Evolutionary conservation across 2,797 vertebrate species (phyloP).

Genomic region (Enteromius thamalakanensis): DNA sequence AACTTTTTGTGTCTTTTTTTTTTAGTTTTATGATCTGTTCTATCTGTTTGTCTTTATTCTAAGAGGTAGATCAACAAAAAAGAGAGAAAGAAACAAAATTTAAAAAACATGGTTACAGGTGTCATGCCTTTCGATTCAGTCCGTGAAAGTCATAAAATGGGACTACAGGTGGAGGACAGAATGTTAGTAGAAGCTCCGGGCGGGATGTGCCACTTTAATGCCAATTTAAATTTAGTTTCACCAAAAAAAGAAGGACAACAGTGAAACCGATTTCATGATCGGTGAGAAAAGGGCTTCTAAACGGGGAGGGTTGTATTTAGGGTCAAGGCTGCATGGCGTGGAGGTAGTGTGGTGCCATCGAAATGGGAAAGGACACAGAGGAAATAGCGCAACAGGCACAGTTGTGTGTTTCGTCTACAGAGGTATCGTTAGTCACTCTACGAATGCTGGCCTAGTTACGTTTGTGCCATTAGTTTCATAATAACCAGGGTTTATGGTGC

Average conservation of each 20-base stretch:
- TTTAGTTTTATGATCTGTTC: slow-evolving; percentile 67
- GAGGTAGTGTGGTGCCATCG: slow-evolving; percentile 52
- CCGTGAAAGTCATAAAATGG: slow-evolving; percentile 63
- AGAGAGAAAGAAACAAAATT: slow-evolving; percentile 57
- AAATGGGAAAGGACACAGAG: slow-evolving; percentile 44
- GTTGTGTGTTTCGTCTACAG: slow-evolving; percentile 34
- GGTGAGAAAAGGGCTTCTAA: slow-evolving; percentile 23
- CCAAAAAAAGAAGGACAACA: not conserved
- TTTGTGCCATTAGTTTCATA: slow-evolving; percentile 14
- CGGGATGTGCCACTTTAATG: slow-evolving; percentile 32
- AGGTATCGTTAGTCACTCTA: slow-evolving; percentile 17
- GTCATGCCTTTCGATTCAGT: slow-evolving; percentile 68
- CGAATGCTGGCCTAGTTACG: slow-evolving; percentile 2
- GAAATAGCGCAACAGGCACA: slow-evolving; percentile 50
- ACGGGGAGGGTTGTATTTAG: slow-evolving; percentile 9
- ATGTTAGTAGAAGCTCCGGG: slow-evolving; percentile 52
- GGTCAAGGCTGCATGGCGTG: slow-evolving; percentile 51
- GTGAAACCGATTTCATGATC: slow-evolving; percentile 17
- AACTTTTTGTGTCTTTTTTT: slow-evolving; percentile 69
- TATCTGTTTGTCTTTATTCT: slow-evolving; percentile 80
- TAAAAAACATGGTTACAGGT: slow-evolving; percentile 78
- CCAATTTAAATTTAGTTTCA: slow-evolving; percentile 40
- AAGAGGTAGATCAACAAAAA: slow-evolving; percentile 97
- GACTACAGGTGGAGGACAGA: slow-evolving; percentile 52
- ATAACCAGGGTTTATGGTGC: not conserved